Evolutionary conservation across 1,140 invertebrate genomes (phyloP).

Genomic region (Drosophila hydei): DNA sequence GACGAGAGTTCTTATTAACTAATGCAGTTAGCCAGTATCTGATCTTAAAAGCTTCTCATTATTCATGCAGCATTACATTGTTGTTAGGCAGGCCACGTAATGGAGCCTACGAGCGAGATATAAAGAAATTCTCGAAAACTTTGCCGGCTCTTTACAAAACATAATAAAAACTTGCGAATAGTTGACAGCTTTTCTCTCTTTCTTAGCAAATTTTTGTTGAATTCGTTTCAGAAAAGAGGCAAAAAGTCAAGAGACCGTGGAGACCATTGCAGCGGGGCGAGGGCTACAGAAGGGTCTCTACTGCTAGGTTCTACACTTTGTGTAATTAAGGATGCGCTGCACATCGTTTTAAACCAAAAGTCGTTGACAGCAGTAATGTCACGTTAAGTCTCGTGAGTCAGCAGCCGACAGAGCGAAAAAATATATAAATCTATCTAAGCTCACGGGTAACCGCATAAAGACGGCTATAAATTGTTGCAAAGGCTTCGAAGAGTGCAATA

Average conservation of each 20-base stretch:
- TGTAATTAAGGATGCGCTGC: slow-evolving; percentile 78
- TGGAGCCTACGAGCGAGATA: slow-evolving; percentile 15
- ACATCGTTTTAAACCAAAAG: slow-evolving; percentile 57
- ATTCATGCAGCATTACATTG: slow-evolving; percentile 25
- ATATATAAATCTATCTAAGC: slow-evolving; percentile 59
- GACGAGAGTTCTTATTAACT: slow-evolving; percentile 11
- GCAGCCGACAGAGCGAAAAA: slow-evolving; percentile 10
- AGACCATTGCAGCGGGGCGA: not conserved
- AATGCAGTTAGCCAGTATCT: slow-evolving; percentile 22
- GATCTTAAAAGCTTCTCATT: slow-evolving; percentile 22
- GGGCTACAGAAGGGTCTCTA: slow-evolving; percentile 7
- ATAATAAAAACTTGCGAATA: slow-evolving; percentile 64
- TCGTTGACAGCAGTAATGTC: slow-evolving; percentile 69
- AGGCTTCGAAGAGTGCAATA: slow-evolving; percentile 60
- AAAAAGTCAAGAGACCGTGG: slow-evolving; percentile 13
- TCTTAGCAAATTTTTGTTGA: slow-evolving; percentile 22
- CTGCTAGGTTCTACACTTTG: slow-evolving; percentile 8
- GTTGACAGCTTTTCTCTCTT: slow-evolving; percentile 23
- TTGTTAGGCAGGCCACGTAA: slow-evolving; percentile 48
- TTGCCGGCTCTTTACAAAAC: slow-evolving; percentile 37
- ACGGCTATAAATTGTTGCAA: slow-evolving; percentile 58
- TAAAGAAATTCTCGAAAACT: slow-evolving; percentile 32
- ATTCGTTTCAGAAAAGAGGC: slow-evolving; percentile 20
- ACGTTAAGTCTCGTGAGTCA: slow-evolving; percentile 57
- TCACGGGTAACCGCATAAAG: slow-evolving; percentile 24